Evolutionary conservation across 2,888 invertebrate genomes (phyloP), one percentile per base, ranked within the genome.

Genomic region (Copidosoma aretas): DNA sequence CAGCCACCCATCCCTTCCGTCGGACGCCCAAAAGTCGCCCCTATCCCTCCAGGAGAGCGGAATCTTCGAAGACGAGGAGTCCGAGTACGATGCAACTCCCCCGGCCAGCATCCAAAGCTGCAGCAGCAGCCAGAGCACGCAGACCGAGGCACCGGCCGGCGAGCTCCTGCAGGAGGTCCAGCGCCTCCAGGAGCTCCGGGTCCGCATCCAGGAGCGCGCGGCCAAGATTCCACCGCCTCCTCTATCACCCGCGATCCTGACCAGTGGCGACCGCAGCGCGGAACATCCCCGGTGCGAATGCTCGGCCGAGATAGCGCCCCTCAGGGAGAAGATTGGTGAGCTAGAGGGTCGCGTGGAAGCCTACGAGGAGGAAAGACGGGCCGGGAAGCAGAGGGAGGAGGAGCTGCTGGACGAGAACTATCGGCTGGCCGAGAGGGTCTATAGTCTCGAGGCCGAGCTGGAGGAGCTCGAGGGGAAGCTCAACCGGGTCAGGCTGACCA

Each of bases 41-140:
- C 66, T 81, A 10, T 80, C 80, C 0, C 84, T 91, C 39, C 91
- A 91, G 78, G 91, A 91, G 78, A 91, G 91, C 77, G 91, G 91
- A 32, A 91, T 91, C 74, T 91, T 91, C 77, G 91, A 90, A 77
- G 76, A 79, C 60, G 75, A 82, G 2, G 43, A 17, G 43, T 17
- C 43, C 15, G 80, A 80, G 62, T 86, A 75, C 10, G 89, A 86
- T n/a, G 87, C 78, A 5, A n/a, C n/a, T n/a, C n/a, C n/a, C n/a
- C 75, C 76, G 0, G 73, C 84, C 46, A 86, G 87, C 74, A 84
- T 85, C 68, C 17, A 60, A 75, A 82, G 1, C 80, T 80, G 60
- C 70, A 81, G 12, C 66, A 32, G 77, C 32, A 78, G 73, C 64
- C 75, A 75, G n/a, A 76, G 78, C 15, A 81, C 81, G 0, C 81